Evolutionary conservation across 2,113 vertebrate species (phyloP), one percentile per base, ranked within the genome.

Genomic region (Polyodon spathula): DNA sequence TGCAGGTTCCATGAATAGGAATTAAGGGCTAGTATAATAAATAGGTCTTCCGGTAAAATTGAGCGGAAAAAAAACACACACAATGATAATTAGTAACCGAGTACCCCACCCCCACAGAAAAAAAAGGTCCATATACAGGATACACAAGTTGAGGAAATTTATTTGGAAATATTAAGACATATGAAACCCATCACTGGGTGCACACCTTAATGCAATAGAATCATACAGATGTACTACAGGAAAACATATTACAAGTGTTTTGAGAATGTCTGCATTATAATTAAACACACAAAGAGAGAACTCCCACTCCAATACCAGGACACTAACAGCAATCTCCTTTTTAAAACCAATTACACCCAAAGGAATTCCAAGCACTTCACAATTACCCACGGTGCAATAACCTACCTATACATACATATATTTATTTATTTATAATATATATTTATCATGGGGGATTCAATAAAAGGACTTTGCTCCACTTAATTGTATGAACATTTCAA

Each of bases 161-260:
- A 95, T 93, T 94, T 67, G 88, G 89, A 93, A 94, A 93, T 87
- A n/a, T n/a, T n/a, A 79, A 84, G 83, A 83, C 85, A 86, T 84
- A 86, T 78, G 80, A 88, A 86, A 81, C 85, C 88, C 84, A 80
- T 77, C 74, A 84, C 64, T 70, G 84, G 86, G 83, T 84, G 73
- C 82, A 88, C 51, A 88, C 80, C 88, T 87, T 88, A 89, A 90
- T 91, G 88, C 86, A 82, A 70, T n/a, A n/a, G n/a, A n/a, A n/a
- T 78, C 82, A 78, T 88, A 90, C 67, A 85, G 76, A 12, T 77
- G 86, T 83, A 89, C 90, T 87, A 91, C 83, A 87, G 84, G 81
- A 80, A 88, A 88, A 90, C 89, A 88, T 9, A 64, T 76, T 81
- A 87, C 81, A 84, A 86, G 86, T 87, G 85, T 87, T 83, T 81